Evolutionary conservation across 2,888 invertebrate species (phyloP), one percentile per base, ranked within the genome.

Genomic region (Molorchus minor): DNA sequence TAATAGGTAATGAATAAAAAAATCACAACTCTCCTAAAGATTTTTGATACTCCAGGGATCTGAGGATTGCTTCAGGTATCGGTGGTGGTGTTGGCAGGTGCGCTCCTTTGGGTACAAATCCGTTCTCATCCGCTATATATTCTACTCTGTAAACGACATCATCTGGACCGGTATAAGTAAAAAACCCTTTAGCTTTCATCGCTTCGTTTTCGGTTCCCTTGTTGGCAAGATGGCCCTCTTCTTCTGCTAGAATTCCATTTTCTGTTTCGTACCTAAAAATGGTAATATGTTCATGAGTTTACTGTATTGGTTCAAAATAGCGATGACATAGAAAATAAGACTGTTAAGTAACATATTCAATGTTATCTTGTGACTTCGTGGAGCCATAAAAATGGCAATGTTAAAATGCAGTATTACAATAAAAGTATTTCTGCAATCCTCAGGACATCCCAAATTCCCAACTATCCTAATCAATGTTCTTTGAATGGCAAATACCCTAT

Each of bases 151-250:
- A 85, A 21, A 83, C 81, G 2, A 81, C 72, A 46, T 85, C 86
- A 70, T 87, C 85, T 47, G 86, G 86, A 2, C 87, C 89, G 2
- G 74, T 74, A 73, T 88, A 90, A n/a, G 88, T 85, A 74, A 85
- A 89, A 75, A 86, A 88, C 0, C 89, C 89, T 36, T 79, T 82
- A 1, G 87, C 86, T 49, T 83, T 83, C 45, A 89, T 84, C 1
- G 86, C 87, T 58, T 85, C 86, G 2, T 83, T 82, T n/a, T 83
- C 82, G 55, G 68, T 65, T 4, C 67, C 85, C 38, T 83, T 76
- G 71, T 82, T 80, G 79, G 58, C 68, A 19, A 85, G 83, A 17
- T 79, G 77, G 10, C 87, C 87, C 66, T 84, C 82, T 60, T 84
- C 86, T 62, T 85, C 83, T n/a, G 82, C 85, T 4, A 82, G 77